Evolutionary conservation across 2,113 vertebrate species (phyloP).

Genomic region (Brienomyrus longianalis): DNA sequence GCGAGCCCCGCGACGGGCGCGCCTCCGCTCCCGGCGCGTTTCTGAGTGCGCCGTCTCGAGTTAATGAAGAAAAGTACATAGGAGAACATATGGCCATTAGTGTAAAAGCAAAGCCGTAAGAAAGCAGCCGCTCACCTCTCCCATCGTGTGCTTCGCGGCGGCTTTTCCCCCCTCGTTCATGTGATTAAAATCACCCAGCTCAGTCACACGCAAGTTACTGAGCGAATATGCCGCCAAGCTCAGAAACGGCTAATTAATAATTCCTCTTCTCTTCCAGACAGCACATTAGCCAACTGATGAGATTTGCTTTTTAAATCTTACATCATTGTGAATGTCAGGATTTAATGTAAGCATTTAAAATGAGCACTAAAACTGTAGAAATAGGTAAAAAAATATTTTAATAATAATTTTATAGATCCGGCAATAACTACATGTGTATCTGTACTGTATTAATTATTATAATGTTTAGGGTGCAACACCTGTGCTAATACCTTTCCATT

Average conservation of each 20-base stretch:
- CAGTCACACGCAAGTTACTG: not conserved
- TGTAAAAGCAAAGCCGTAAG: not conserved
- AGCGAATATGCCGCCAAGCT: not conserved
- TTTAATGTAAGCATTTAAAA: not conserved
- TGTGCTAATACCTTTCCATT: not conserved
- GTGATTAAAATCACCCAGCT: not conserved
- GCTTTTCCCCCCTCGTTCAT: not conserved
- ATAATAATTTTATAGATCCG: not conserved
- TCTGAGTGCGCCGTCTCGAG: not conserved
- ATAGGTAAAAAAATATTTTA: too few relatives aligned
- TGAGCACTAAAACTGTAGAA: not conserved
- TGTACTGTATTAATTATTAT: not conserved
- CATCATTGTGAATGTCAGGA: not conserved
- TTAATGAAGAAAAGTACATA: conserved; percentile 19
- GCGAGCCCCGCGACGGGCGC: not conserved
- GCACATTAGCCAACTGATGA: not conserved
- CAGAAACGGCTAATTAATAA: conserved; percentile 6
- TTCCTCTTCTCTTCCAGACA: not conserved
- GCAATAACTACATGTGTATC: not conserved
- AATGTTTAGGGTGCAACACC: not conserved
- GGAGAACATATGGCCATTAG: conserved; percentile 13
- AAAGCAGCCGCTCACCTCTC: not conserved
- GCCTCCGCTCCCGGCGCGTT: not conserved
- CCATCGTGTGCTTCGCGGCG: not conserved
- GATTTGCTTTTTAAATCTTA: not conserved